Evolutionary conservation across 2,888 invertebrate genomes (phyloP).

Genomic region (Diaphora mendica): DNA sequence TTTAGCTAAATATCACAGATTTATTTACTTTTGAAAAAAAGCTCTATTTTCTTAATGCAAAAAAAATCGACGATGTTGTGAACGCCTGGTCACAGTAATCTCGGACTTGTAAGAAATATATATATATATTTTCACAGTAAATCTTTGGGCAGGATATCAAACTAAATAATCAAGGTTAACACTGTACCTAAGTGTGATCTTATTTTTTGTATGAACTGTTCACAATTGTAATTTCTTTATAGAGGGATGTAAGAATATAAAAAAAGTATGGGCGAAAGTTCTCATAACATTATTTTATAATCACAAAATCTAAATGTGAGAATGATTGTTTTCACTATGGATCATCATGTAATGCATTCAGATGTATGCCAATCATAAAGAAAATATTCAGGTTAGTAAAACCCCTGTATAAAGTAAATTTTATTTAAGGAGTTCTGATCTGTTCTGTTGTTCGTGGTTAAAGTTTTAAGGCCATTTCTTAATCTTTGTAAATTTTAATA

Average conservation of each 20-base stretch:
- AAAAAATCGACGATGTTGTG: not conserved
- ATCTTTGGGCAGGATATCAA: constrained; percentile 47
- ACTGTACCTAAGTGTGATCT: constrained; percentile 20
- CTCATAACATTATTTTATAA: too few species aligned
- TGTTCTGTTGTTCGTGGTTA: too few species aligned
- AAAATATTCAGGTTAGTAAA: too few species aligned
- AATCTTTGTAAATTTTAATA: too few species aligned
- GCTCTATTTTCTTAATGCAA: not conserved
- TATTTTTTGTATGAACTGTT: constrained; percentile 23
- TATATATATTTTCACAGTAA: constrained; percentile 44
- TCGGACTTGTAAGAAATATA: constrained; percentile 45
- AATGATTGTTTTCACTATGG: not conserved
- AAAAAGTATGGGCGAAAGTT: not conserved
- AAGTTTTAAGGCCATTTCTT: too few species aligned
- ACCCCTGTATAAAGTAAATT: too few species aligned
- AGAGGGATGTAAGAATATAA: not conserved
- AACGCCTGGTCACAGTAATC: constrained; percentile 43
- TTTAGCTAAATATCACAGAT: not conserved
- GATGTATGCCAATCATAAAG: too few species aligned
- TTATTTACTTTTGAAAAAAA: not conserved
- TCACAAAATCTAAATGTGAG: too few species aligned
- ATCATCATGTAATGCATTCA: too few species aligned
- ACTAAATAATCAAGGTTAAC: constrained; percentile 47
- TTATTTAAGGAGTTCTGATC: too few species aligned
- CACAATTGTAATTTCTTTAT: not conserved